phyloP scores from a whole-genome alignment of 2,888 invertebrate species.

The Stictocephala bisonia region DNA sequence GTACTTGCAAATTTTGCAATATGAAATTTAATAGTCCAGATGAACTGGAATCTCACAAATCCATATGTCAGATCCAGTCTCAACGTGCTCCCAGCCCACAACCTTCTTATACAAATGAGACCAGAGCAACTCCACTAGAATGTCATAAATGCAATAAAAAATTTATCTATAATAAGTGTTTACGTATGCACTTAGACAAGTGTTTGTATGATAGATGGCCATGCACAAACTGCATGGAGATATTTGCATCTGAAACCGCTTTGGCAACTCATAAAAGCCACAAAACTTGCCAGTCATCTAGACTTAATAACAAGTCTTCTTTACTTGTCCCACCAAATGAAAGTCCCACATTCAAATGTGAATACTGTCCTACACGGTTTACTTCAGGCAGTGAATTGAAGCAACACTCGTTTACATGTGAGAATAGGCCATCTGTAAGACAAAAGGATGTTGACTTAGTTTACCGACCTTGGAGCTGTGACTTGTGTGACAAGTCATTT shows the following conservation, averaged over 20 bases:
- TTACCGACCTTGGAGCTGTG: not conserved
- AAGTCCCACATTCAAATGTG: constrained; percentile 9
- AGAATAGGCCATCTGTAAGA: not conserved
- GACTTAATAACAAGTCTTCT: not conserved
- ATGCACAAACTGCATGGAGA: constrained; percentile 19
- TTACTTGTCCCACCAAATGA: not conserved
- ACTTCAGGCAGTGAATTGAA: not conserved
- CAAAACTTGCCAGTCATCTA: not conserved
- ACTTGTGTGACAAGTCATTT: constrained; percentile 35
- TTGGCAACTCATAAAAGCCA: constrained; percentile 23
- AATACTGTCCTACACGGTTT: constrained; percentile 6
- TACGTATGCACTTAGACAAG: constrained; percentile 13
- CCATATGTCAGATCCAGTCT: not conserved
- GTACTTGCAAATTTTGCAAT: constrained; percentile 20
- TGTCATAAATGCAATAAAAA: constrained; percentile 24
- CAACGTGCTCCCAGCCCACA: not conserved
- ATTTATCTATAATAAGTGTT: constrained; percentile 16
- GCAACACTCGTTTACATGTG: not conserved
- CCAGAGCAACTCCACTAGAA: not conserved
- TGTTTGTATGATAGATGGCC: constrained; percentile 27
- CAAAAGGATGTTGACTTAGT: not conserved
- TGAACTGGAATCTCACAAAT: constrained; percentile 24
- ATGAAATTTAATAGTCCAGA: constrained; percentile 30
- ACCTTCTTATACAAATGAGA: not conserved
- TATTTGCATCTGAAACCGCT: constrained; percentile 11